Percentiles rank a stretch among this genome's conserved stretches.
Evolutionary conservation across 2,888 invertebrate genomes (phyloP).

Genomic region (Hirtodrosophila histrioides): DNA sequence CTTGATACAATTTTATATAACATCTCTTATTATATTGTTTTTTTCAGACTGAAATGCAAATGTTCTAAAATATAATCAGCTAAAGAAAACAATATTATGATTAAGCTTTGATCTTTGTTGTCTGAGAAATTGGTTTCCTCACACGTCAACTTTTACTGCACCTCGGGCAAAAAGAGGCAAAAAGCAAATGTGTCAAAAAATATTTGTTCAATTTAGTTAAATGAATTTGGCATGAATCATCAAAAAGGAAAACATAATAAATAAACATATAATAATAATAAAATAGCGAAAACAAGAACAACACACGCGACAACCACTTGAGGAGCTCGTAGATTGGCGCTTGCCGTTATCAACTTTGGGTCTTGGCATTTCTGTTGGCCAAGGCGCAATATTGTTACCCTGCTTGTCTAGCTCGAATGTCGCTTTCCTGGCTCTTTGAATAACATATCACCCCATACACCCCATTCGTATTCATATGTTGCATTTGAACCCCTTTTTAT

Average conservation of each 20-base stretch:
- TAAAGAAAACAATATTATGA: slow-evolving; percentile 3
- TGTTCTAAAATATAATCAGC: slow-evolving; percentile 16
- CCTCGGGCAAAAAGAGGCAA: slow-evolving; percentile 11
- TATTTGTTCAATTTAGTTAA: slow-evolving; percentile 32
- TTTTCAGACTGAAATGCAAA: slow-evolving; percentile 24
- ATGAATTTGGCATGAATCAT: slow-evolving; percentile 54
- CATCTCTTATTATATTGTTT: neutral
- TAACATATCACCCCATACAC: slow-evolving; percentile 39
- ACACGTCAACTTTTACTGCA: slow-evolving; percentile 14
- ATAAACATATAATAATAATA: slow-evolving; percentile 29
- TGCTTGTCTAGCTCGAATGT: neutral
- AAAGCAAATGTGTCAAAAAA: slow-evolving; percentile 21
- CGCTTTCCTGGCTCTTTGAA: slow-evolving; percentile 28
- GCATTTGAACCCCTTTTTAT: slow-evolving; percentile 38
- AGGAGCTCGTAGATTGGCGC: slow-evolving; percentile 38
- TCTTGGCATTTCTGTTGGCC: neutral
- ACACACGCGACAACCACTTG: slow-evolving; percentile 43
- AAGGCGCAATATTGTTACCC: slow-evolving; percentile 20
- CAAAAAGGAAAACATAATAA: slow-evolving; percentile 5
- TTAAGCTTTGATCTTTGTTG: slow-evolving; percentile 20
- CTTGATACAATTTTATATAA: neutral
- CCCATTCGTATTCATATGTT: slow-evolving; percentile 19
- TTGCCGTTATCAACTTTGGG: slow-evolving; percentile 26
- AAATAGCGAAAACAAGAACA: slow-evolving; percentile 24
- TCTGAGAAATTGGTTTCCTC: neutral